Conservation (phyloP, 2,797 vertebrate genomes). For the Myripristis murdjan region DNA sequence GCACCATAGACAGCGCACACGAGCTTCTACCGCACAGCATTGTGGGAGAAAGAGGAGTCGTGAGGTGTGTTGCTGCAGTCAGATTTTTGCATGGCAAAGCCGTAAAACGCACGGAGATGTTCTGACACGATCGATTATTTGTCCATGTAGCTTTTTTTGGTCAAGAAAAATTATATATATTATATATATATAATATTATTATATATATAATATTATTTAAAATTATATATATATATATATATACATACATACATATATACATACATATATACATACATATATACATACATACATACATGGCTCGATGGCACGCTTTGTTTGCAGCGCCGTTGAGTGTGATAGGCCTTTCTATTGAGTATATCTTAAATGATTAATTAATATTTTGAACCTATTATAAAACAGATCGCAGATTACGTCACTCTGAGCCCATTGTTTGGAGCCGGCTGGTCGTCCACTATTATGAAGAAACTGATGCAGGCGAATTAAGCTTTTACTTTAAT, state of each 20-base stretch:
- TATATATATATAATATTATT: no score
- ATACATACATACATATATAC: no score
- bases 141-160: background rate
- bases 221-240: no score
- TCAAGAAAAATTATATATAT: background rate
- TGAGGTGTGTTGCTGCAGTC: constrained; percentile 81
- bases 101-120: constrained; percentile 1
- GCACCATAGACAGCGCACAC: constrained; percentile 88
- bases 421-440: constrained; percentile 9
- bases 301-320: background rate
- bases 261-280: no score
- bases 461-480: background rate
- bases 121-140: background rate
- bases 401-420: constrained; percentile 35
- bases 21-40: constrained; percentile 83
- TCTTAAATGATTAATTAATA: constrained; percentile 10
- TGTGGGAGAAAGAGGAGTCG: constrained; percentile 85
- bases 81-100: constrained; percentile 30
- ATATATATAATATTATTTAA: no score
- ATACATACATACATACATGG: no score
- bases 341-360: background rate
- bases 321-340: background rate
- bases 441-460: background rate
- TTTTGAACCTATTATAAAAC: background rate
- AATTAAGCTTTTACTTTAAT: background rate